These are phyloP conservation scores for Nematopogon swammerdamellus DNA, from an alignment of 2,888 invertebrate species.

Conservation along the genomic window DNA sequence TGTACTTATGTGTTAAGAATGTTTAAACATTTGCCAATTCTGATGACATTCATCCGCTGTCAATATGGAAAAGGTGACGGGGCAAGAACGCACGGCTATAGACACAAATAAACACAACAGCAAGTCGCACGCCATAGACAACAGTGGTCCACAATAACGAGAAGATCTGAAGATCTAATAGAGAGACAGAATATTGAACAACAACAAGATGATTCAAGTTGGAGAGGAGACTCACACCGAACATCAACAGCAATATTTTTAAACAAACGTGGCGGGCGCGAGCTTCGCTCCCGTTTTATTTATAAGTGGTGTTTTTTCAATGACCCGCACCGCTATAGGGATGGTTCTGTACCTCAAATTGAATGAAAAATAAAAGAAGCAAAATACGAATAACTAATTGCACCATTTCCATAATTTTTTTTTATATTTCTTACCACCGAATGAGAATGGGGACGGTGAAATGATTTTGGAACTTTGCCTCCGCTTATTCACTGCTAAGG, in stretches of 20 bases:
- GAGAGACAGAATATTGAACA: neutral
- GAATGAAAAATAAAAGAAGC: no score
- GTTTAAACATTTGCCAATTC: neutral
- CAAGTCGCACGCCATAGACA: neutral
- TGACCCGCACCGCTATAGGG: no score
- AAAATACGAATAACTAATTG: no score
- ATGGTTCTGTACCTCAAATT: no score
- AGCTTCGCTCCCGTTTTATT: no score
- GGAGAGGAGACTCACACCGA: slow-evolving; percentile 1
- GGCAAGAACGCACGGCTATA: neutral
- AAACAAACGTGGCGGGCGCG: no score
- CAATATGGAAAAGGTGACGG: neutral
- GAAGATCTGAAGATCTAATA: neutral
- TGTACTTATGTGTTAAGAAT: neutral
- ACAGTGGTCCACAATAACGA: neutral
- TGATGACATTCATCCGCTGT: neutral
- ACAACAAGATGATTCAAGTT: neutral
- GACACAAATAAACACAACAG: neutral
- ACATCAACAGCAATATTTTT: slow-evolving; percentile 1
- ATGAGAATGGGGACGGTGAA: no score
- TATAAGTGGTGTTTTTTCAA: no score
- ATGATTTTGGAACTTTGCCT: no score
- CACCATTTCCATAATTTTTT: no score
- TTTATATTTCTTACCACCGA: no score
- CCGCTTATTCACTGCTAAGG: no score